Conservation (phyloP, 2,888 invertebrate genomes). For the Argynnis bischoffii region DNA sequence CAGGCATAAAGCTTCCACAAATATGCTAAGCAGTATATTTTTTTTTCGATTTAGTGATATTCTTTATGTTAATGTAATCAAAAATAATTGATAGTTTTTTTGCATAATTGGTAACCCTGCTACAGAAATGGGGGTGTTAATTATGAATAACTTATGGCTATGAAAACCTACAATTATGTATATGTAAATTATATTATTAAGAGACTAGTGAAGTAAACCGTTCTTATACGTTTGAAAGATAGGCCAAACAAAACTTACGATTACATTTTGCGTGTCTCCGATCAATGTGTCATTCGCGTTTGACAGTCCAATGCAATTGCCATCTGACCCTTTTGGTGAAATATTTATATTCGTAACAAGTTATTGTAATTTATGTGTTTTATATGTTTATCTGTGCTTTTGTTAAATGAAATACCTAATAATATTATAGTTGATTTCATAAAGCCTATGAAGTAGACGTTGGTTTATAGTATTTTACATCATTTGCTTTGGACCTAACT, state of each 20-base stretch:
- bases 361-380: constrained; percentile 9
- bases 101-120: no score
- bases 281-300: constrained; percentile 36
- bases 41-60: no score
- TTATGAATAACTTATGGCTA: no score
- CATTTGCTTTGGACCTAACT: no score
- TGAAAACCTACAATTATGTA: no score
- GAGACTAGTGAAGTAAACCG: background rate
- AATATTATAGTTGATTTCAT: no score
- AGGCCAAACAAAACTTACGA: background rate
- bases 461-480: no score
- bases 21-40: constrained; percentile 7
- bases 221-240: constrained; percentile 6
- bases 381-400: background rate
- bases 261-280: constrained; percentile 34
- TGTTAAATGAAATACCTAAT: no score
- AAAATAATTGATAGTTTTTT: no score
- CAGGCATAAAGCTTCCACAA: constrained; percentile 21
- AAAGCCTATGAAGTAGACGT: no score
- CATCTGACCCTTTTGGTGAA: constrained; percentile 24
- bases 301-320: constrained; percentile 35
- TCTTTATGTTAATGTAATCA: no score
- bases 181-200: background rate
- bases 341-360: constrained; percentile 7
- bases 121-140: no score